Conservation (phyloP, 2,113 vertebrate species). For the Cygnus buccinator region DNA sequence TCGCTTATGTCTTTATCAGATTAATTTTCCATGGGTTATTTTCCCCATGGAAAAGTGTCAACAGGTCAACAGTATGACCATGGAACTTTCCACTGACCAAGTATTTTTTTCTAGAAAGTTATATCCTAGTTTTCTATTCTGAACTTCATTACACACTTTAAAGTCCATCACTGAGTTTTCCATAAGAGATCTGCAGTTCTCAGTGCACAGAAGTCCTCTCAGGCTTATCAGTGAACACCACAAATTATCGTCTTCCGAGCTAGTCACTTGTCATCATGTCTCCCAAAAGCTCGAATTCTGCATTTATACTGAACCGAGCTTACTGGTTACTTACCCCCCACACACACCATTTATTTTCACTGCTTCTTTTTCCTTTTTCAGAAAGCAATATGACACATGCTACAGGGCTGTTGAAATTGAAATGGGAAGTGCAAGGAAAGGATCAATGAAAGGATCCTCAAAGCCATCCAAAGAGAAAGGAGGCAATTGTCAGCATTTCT, state of each 20-base stretch:
- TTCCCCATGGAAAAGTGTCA: background rate
- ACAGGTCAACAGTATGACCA: background rate
- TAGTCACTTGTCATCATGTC: constrained; percentile 34
- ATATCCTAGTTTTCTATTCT: background rate
- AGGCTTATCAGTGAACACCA: background rate
- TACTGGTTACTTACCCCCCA: background rate
- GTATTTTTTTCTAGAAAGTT: background rate
- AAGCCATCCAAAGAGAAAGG: background rate
- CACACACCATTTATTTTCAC: background rate
- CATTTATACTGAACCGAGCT: constrained; percentile 23
- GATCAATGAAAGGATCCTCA: background rate
- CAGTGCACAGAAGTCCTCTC: background rate
- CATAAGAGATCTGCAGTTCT: background rate
- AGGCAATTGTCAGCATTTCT: background rate
- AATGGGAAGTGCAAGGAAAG: background rate
- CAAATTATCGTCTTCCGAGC: background rate
- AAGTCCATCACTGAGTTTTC: background rate
- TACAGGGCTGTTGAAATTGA: background rate
- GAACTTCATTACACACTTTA: background rate
- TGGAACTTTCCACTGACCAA: background rate
- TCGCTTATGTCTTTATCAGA: background rate
- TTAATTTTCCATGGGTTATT: background rate
- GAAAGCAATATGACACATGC: background rate
- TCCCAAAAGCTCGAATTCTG: constrained; percentile 59
- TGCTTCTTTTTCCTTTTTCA: background rate